Conservation (phyloP, 2,797 vertebrate species). For the Hydrolagus colliei region DNA sequence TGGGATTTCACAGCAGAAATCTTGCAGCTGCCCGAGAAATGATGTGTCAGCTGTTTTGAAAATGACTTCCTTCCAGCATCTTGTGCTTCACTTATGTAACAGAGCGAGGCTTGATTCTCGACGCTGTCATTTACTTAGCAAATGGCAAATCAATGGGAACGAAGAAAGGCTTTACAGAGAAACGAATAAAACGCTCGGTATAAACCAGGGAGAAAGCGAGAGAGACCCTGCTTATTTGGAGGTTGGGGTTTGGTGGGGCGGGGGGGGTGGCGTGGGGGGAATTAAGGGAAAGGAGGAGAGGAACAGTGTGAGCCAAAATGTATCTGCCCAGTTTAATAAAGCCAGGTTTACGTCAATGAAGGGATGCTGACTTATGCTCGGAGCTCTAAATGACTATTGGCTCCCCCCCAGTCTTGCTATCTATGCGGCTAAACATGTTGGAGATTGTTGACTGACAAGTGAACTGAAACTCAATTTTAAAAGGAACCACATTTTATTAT, state of each 20-base stretch:
- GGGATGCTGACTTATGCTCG: neutral
- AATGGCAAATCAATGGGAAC: neutral
- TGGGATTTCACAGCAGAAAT: neutral
- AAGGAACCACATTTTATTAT: too few relatives aligned
- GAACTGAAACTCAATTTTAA: too few relatives aligned
- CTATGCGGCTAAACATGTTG: neutral
- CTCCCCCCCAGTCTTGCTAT: neutral
- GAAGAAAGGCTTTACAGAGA: neutral
- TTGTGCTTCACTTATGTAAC: too few relatives aligned
- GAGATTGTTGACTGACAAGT: too few relatives aligned
- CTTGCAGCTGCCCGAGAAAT: neutral
- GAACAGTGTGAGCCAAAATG: neutral
- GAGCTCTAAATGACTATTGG: neutral
- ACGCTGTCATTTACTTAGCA: neutral
- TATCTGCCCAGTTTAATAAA: neutral
- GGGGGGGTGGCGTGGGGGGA: too few relatives aligned
- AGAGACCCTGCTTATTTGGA: too few relatives aligned
- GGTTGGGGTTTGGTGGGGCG: too few relatives aligned
- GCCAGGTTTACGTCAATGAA: neutral
- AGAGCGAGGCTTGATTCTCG: too few relatives aligned
- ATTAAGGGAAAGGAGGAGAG: neutral
- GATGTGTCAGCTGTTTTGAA: neutral
- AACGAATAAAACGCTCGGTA: neutral
- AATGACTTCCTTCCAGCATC: neutral
- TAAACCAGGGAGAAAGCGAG: neutral